Conservation (phyloP, 2,888 invertebrate species). For the Ametastegia equiseti region DNA sequence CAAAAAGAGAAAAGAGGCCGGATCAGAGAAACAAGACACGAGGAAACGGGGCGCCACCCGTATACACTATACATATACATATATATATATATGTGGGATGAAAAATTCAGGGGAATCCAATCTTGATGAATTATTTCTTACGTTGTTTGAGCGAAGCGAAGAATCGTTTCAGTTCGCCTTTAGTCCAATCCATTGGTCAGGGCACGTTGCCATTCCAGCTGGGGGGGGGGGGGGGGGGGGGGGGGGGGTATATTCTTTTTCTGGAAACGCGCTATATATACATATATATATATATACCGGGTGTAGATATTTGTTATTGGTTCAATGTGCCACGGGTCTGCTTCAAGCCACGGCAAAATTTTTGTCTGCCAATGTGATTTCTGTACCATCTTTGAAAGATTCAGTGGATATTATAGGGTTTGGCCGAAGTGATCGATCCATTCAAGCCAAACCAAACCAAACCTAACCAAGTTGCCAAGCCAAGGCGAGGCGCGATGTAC, state of each 20-base stretch:
- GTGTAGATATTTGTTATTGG: conserved; percentile 3
- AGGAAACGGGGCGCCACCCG: neutral
- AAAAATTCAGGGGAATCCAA: conserved; percentile 42
- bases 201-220: neutral
- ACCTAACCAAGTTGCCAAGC: neutral
- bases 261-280: neutral
- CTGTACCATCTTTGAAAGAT: neutral
- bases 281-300: neutral
- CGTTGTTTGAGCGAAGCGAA: conserved; percentile 31
- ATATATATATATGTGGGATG: neutral
- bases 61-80: neutral
- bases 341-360: neutral
- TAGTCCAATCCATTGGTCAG: conserved; percentile 18
- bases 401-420: neutral
- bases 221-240: too few relatives aligned
- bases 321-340: neutral
- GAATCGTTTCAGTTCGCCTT: neutral
- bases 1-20: neutral
- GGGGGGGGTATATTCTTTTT: neutral
- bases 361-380: neutral
- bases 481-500: neutral
- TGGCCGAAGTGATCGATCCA: neutral
- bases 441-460: too few relatives aligned
- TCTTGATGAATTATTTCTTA: conserved; percentile 44
- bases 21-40: neutral